Percentiles rank a stretch among this genome's conserved stretches.
Conservation (phyloP, 2,797 vertebrate genomes). For the Myotis pilosus region DNA sequence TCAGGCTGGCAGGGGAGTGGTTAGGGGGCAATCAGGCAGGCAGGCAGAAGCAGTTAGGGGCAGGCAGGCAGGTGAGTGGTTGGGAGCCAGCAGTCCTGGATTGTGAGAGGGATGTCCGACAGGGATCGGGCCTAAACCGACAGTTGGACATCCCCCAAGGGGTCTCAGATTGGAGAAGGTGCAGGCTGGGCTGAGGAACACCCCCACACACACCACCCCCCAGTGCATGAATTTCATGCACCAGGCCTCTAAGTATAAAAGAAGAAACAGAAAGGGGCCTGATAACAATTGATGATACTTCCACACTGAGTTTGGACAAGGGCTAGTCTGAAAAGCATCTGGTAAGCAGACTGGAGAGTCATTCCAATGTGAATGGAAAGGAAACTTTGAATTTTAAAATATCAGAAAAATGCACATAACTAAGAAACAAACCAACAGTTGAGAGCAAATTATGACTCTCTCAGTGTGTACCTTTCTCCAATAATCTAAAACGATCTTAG, state of each 20-base stretch:
- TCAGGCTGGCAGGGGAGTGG: too few species aligned
- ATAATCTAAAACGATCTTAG: slow-evolving; percentile 5
- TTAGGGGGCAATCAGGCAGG: too few species aligned
- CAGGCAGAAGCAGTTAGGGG: too few species aligned
- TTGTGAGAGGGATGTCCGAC: too few species aligned
- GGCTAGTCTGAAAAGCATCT: background rate
- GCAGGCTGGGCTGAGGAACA: too few species aligned
- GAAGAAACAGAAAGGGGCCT: background rate
- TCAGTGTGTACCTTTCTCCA: background rate
- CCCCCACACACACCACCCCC: too few species aligned
- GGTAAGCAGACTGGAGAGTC: background rate
- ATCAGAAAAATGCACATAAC: slow-evolving; percentile 5
- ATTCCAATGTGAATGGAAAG: background rate
- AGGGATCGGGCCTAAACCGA: too few species aligned
- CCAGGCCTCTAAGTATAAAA: background rate
- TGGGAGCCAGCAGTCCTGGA: too few species aligned
- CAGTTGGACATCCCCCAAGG: too few species aligned
- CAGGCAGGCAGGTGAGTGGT: too few species aligned
- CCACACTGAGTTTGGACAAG: background rate
- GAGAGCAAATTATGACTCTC: slow-evolving; percentile 5
- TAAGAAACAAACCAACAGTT: background rate
- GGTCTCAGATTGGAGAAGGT: too few species aligned
- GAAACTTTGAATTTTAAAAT: slow-evolving; percentile 47
- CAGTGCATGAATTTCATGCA: too few species aligned
- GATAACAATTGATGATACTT: background rate